Base-by-base conservation (phyloP, 1,140 invertebrate genomes). In the Drosophila bocqueti region DNA sequence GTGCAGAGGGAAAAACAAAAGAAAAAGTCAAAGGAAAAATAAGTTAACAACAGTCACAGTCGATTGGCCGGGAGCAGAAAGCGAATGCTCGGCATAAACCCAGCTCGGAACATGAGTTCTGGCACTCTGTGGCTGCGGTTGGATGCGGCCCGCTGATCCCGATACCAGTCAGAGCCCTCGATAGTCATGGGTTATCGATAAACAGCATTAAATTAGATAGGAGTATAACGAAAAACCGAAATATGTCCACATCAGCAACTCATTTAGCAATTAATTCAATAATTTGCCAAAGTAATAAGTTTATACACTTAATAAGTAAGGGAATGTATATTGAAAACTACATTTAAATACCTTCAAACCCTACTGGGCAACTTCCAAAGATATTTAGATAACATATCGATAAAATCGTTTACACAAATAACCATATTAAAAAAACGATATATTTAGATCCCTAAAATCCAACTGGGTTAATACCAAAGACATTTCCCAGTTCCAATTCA, bases 51-150 rank as follows among this genome's bases (percentile, higher is more conserved):
- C 54, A 73, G 76, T 78, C 65, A 78, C 76, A 78, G 76, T 78
- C 76, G 76, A 78, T 78, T 78, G 76, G 76, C 58, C 76, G 67
- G 68, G 45, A 69, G 50, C 66, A 52, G 63, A 60, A 76, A 50
- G 43, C 21, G 42, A 77, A 69, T 78, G 75, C 74, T 46, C 50
- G 40, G 63, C 61, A 26, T 36, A 66, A 71, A 24, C 21, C 24
- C 47, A 42, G 18, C 50, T 54, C n/a, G 46, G 54, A 76, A 76
- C 75, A 76, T 54, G 75, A 68, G 52, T 78, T 78, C 57, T 78
- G 58, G 50, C 76, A 78, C 76, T 68, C 64, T 36, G 57, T 78
- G 64, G 65, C 57, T 78, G 74, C 74, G 57, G 64, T 69, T 77
- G 55, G 74, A 78, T 69, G 74, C 55, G 55, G 74, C 29, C 47